Percentiles rank a stretch among this genome's conserved stretches.
Evolutionary conservation across 2,888 invertebrate species (phyloP).

Genomic region (Artemia sinica): DNA sequence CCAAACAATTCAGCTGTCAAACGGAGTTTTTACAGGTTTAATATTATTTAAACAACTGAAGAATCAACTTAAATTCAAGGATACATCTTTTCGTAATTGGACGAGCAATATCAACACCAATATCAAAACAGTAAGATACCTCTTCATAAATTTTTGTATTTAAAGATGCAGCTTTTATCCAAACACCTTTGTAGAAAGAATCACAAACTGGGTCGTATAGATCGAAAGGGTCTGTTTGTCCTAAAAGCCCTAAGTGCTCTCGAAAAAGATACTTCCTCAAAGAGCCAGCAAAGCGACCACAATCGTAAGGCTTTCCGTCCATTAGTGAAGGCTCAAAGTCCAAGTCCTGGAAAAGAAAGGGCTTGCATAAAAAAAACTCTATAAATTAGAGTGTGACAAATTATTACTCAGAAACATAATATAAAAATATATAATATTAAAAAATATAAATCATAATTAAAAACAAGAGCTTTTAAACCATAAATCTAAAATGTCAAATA

Average conservation of each 20-base stretch:
- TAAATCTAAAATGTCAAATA: no score
- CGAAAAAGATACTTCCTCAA: constrained; percentile 67
- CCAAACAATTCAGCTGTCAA: no score
- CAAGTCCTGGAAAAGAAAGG: constrained; percentile 44
- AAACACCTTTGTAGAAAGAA: constrained; percentile 63
- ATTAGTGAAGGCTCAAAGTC: constrained; percentile 59
- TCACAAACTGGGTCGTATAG: constrained; percentile 62
- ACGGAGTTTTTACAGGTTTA: neutral
- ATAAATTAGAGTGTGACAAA: no score
- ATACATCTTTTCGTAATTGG: neutral
- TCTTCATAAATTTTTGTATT: constrained; percentile 83
- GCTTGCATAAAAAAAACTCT: no score
- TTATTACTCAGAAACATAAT: no score
- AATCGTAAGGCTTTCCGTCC: constrained; percentile 60
- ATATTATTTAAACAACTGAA: neutral
- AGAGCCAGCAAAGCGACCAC: constrained; percentile 69
- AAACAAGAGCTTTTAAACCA: no score
- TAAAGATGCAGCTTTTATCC: constrained; percentile 56
- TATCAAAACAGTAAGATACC: constrained; percentile 31
- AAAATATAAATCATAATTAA: no score
- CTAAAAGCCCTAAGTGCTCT: constrained; percentile 68
- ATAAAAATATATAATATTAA: no score
- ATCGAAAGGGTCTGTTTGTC: constrained; percentile 37
- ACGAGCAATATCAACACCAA: neutral
- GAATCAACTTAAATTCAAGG: neutral